Evolutionary conservation across 2,797 vertebrate species (phyloP), one percentile per base, ranked within the genome.

Genomic region (Microctenopoma stevenorrisi): DNA sequence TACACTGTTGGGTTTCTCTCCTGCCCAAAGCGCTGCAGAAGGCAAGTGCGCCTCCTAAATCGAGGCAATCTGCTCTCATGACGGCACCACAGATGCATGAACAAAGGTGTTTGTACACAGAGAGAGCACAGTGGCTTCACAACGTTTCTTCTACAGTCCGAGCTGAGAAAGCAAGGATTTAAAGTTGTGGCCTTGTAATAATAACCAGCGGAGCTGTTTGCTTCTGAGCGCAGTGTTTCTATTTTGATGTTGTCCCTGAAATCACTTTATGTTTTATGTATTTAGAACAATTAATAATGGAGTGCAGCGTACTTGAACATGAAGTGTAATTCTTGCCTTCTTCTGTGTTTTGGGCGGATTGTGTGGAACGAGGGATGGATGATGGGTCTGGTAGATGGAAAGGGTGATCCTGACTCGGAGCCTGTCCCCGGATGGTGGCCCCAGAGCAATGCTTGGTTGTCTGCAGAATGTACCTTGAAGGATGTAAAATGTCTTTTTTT

Each of bases 391-490:
- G 76, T 69, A 76, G 75, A 81, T 67, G 67, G 61, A 93, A 94
- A 93, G 94, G 93, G 93, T 94, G 93, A 88, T 92, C 85, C 93
- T 94, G 94, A 92, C 94, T 95, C 93, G 88, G 89, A 92, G 93
- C 63, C 76, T 93, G 96, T 97, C 96, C 96, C 96, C 95, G 65
- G 96, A 96, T 95, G 94, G 96, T 97, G 96, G 96, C 88, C 94
- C 75, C 82, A 93, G 50, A 90, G 65, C 86, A 86, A 86, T 93
- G 90, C 84, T 91, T 89, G 89, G 91, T 93, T 94, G 94, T 95
- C 94, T 94, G 95, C 95, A 95, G 94, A 95, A 93, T 95, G 93
- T 94, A 95, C 96, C 94, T 95, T 97, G 96, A 97, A 97, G 96
- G 96, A 96, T 97, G 95, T 96, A 95, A 96, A 95, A 95, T 96